Percentiles rank a stretch among this genome's conserved stretches.
These are phyloP conservation scores for Ostrea denselamellosa DNA, from an alignment of 1,140 invertebrate species.

Conservation along the genomic window DNA sequence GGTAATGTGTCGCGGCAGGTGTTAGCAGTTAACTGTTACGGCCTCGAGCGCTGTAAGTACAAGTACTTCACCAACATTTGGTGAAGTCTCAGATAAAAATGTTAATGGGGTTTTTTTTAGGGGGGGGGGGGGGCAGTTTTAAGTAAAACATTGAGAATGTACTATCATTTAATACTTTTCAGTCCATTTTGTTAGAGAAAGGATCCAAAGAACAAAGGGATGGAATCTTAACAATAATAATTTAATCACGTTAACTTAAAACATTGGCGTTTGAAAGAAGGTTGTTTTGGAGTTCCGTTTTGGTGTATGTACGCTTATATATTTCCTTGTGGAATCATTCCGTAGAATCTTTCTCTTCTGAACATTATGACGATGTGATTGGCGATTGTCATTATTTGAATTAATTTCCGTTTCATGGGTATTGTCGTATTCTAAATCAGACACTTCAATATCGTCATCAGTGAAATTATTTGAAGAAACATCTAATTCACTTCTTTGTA, in stretches of 20 bases:
- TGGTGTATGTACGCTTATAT: constrained; percentile 34
- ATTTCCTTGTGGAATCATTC: constrained; percentile 46
- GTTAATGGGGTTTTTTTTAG: no score
- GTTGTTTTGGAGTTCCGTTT: not conserved
- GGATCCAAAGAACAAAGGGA: no score
- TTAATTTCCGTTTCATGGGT: not conserved
- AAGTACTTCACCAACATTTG: no score
- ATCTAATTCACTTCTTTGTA: not conserved
- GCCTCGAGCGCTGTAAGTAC: no score
- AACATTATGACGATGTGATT: not conserved
- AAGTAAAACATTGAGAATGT: no score
- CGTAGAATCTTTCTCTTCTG: not conserved
- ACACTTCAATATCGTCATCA: not conserved
- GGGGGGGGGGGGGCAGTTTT: no score
- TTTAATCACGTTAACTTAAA: not conserved
- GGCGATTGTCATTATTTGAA: not conserved
- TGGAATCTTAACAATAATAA: no score
- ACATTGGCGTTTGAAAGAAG: not conserved
- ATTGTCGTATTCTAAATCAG: constrained; percentile 38
- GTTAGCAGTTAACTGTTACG: no score
- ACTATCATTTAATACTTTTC: no score
- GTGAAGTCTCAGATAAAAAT: no score
- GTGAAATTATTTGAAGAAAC: not conserved
- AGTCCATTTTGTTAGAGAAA: no score
- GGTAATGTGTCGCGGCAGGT: no score